Base-by-base conservation (phyloP, 2,888 invertebrate genomes). In the Coleophora flavipennella region DNA sequence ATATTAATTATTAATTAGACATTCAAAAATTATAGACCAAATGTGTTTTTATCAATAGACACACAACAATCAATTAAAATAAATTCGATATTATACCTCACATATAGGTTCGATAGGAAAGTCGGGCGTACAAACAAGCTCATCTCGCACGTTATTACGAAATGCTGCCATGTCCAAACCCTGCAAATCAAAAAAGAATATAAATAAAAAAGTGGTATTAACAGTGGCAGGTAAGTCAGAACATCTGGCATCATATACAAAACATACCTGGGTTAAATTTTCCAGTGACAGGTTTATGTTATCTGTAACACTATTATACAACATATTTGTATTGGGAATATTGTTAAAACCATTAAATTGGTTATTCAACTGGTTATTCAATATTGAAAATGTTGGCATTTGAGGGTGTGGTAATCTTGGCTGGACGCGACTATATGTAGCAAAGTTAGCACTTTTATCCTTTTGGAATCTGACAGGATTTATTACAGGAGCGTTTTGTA, bases 81-180 rank as follows among this genome's bases (percentile, higher is more conserved):
- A 11, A 20, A 1, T 12, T 35, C 4, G 8, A 27, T 35, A 20
- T 27, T 41, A 57, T 67, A 84, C 83, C 73, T 85, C 84, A 46
- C 81, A 81, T 33, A 81, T 49, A 10, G 84, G 80, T 44, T 84
- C 84, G 53, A 85, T 41, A 2, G 81, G 81, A 39, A 86, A 76
- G 61, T 89, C 90, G 1, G 89, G 90, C 1, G 89, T 89, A 46
- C 90, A 90, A 12, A 90, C 88, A 10, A 90, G 86, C 57, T 79
- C 83, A 55, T 83, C 73, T 39, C 11, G 13, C n/a, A 39, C 40
- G 33, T 43, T 53, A 33, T 47, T 50, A 13, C 48, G 39, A 49
- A 66, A 59, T 13, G 67, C 50, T 20, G 70, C 45, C 66, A 85
- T 78, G 45, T 85, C 84, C 49, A 85, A 56, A 29, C 85, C 85